Evolutionary conservation across 2,888 invertebrate species (phyloP).

Genomic region (Teinopalpus imperialis): DNA sequence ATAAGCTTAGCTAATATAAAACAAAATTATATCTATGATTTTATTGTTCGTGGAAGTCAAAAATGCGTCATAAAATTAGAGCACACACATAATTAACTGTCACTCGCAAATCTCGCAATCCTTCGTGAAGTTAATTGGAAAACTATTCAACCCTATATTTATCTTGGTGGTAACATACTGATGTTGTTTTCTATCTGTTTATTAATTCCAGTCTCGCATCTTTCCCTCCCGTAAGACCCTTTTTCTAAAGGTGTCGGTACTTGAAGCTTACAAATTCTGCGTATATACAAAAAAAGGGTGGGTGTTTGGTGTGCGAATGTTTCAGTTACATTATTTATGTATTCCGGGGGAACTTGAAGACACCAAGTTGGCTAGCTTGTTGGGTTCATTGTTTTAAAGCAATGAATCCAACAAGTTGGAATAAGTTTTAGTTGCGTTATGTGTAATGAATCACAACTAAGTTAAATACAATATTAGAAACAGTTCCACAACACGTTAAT

Average conservation of each 20-base stretch:
- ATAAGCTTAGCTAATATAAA: too few relatives aligned
- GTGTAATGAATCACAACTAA: conserved; percentile 14
- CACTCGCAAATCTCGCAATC: neutral
- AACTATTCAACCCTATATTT: conserved; percentile 29
- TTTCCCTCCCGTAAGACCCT: conserved; percentile 37
- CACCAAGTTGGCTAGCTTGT: conserved; percentile 11
- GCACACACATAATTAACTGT: too few relatives aligned
- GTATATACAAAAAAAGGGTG: conserved; percentile 30
- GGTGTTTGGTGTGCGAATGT: conserved; percentile 12
- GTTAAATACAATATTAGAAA: too few relatives aligned
- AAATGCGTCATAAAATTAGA: too few relatives aligned
- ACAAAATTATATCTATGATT: too few relatives aligned
- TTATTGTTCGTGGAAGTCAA: too few relatives aligned
- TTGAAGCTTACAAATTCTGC: conserved; percentile 32
- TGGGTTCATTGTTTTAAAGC: too few relatives aligned
- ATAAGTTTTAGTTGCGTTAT: conserved; percentile 12
- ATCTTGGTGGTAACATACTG: conserved; percentile 33
- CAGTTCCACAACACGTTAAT: too few relatives aligned
- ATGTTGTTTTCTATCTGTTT: conserved; percentile 51
- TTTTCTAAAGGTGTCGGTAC: conserved; percentile 35
- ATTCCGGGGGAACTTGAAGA: conserved; percentile 19
- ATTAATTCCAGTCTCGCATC: conserved; percentile 56
- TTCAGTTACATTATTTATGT: conserved; percentile 36
- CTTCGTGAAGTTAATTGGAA: conserved; percentile 3
- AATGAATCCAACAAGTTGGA: conserved; percentile 10